Percentiles rank a stretch among this genome's conserved stretches.
Evolutionary conservation across 2,113 vertebrate genomes (phyloP).

Genomic region (Ornithorhynchus anatinus): DNA sequence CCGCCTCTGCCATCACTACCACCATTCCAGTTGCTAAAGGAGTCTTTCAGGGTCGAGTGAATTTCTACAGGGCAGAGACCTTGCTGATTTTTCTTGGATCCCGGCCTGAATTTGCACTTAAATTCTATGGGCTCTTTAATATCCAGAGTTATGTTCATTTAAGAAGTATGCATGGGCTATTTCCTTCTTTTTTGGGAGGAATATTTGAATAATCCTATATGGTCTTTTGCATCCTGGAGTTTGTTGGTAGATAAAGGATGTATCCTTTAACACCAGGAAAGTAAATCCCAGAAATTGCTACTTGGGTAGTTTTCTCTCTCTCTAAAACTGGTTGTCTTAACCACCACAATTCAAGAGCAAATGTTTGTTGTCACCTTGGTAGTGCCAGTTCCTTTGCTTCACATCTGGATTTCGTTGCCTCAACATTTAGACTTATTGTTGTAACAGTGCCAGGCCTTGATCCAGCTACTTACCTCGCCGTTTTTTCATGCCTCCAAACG

Average conservation of each 20-base stretch:
- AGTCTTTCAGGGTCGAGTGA: constrained; percentile 41
- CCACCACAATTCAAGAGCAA: constrained; percentile 29
- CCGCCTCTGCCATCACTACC: background rate
- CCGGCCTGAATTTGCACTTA: constrained; percentile 24
- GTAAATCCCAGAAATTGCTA: background rate
- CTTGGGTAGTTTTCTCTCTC: constrained; percentile 12
- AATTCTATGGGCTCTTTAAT: constrained; percentile 36
- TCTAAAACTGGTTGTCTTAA: constrained; percentile 32
- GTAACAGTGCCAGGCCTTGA: constrained; percentile 43
- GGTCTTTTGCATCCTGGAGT: constrained; percentile 12
- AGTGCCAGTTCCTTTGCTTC: constrained; percentile 64
- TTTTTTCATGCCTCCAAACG: constrained; percentile 58
- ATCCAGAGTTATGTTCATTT: constrained; percentile 21
- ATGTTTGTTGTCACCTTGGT: constrained; percentile 45
- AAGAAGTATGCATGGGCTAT: constrained; percentile 46
- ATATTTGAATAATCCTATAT: constrained; percentile 27
- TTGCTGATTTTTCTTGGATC: constrained; percentile 18
- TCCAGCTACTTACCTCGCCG: constrained; percentile 35
- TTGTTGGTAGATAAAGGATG: constrained; percentile 21
- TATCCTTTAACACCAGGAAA: constrained; percentile 1
- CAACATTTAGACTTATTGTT: constrained; percentile 56
- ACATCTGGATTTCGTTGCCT: constrained; percentile 76
- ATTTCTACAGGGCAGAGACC: constrained; percentile 35
- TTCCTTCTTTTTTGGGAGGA: constrained; percentile 10
- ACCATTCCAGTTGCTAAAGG: constrained; percentile 8